Conservation (phyloP, 2,113 vertebrate species). For the Corvus hawaiiensis region DNA sequence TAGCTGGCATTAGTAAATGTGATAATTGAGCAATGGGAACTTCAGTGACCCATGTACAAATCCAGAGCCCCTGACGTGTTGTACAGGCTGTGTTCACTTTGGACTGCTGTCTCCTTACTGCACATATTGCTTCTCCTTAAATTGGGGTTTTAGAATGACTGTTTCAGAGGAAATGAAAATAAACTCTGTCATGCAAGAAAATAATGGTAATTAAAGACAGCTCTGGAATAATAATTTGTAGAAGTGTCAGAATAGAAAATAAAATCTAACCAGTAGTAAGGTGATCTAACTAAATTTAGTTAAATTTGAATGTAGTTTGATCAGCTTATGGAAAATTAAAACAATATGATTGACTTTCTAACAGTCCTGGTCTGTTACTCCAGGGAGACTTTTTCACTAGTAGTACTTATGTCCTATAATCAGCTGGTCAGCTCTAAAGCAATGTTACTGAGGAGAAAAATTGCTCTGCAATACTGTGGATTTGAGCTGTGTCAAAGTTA, state of each 20-base stretch:
- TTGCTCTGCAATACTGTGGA: rapidly evolving
- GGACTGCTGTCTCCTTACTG: background rate
- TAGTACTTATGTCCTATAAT: background rate
- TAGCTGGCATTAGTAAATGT: background rate
- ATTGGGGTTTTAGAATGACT: background rate
- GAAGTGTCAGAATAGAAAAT: background rate
- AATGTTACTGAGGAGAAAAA: background rate
- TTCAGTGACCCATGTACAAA: background rate
- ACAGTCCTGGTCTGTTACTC: background rate
- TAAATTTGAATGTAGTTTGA: background rate
- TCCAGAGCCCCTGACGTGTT: background rate
- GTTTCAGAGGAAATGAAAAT: background rate
- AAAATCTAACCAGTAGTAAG: background rate
- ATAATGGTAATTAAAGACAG: background rate
- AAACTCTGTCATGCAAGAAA: background rate
- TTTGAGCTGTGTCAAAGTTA: background rate
- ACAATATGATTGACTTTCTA: background rate
- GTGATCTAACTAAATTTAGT: background rate
- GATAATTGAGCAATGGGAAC: background rate
- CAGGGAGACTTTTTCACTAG: background rate
- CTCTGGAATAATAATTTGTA: background rate
- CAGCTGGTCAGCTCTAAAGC: background rate
- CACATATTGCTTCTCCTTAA: background rate
- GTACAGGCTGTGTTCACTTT: background rate
- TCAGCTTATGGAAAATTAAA: background rate